Conservation (phyloP, 2,113 vertebrate species). For the Centropus bengalensis region DNA sequence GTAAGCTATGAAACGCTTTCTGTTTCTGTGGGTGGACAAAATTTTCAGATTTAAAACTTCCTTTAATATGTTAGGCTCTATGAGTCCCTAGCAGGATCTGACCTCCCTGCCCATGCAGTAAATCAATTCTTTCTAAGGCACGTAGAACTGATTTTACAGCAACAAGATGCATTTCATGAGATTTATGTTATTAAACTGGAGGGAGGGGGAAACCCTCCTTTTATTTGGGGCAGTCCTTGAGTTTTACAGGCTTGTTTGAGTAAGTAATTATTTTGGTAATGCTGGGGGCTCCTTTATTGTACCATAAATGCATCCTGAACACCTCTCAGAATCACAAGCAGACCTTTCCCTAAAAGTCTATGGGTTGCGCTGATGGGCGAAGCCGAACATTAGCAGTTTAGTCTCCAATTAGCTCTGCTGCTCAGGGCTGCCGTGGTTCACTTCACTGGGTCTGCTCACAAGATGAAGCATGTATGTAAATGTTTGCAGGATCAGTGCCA, state of each 20-base stretch:
- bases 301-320: constrained; percentile 75
- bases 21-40: background rate
- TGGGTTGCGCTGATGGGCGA: constrained; percentile 51
- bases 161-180: constrained; percentile 76
- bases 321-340: constrained; percentile 51
- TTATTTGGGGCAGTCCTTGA: constrained; percentile 69
- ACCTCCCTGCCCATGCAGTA: constrained; percentile 67
- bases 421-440: constrained; percentile 33
- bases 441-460: constrained; percentile 14
- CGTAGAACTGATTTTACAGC: constrained; percentile 73
- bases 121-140: constrained; percentile 62
- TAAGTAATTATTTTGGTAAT: constrained; percentile 80
- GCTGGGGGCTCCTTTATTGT: constrained; percentile 75
- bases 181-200: constrained; percentile 76
- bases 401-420: constrained; percentile 42
- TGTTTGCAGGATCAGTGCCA: constrained; percentile 52
- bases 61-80: constrained; percentile 14
- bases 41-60: constrained; percentile 19
- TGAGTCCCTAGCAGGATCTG: constrained; percentile 25
- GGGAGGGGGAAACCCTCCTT: constrained; percentile 47
- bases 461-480: constrained; percentile 26
- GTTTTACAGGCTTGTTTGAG: constrained; percentile 79
- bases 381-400: constrained; percentile 52
- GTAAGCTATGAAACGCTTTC: background rate
- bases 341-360: constrained; percentile 35